Evolutionary conservation across 2,113 vertebrate species (phyloP), one percentile per base, ranked within the genome.

Genomic region (Chloropsis hardwickii): DNA sequence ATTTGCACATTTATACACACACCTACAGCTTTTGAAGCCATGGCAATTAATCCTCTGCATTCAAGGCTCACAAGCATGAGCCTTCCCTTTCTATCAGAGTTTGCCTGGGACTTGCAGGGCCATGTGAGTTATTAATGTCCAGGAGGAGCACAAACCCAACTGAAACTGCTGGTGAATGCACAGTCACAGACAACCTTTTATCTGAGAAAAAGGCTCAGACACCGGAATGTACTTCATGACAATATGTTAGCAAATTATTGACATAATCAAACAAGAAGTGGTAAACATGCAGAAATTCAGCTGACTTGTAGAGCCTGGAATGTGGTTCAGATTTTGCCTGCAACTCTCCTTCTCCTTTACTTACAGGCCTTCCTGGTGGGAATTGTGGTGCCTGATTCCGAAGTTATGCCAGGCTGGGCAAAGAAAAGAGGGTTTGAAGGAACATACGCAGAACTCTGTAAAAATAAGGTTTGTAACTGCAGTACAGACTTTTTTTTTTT

Each of bases 321-420:
- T 11, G 11, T 25, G 15, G 37, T 25, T 74, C 65, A 73, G 67
- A 37, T 53, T 80, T 47, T 8, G 1, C 40, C 37, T 72, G 28
- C 54, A 48, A 4, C 57, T 89, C 22, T 80, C 44, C 20, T 64
- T 45, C 37, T 86, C 76, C 51, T 81, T 56, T 79, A 9, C 40
- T 57, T 31, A 12, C 97, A 99, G 99, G 99, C 99, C 47, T 99
- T 98, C 96, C 96, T 99, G 97, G 99, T 99, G 92, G 99, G 99
- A 69, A 99, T 99, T 64, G 98, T 99, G 54, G 99, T 99, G 83
- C 99, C 99, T 0, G 99, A 99, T 94, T 96, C 98, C 1, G 99
- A 99, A 94, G 98, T 99, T 37, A 98, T 99, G 98, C 99, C 99
- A 57, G 96, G 95, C 25, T 99, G 99, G 99, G 99, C 99, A 73